Evolutionary conservation across 2,888 invertebrate species (phyloP).

Genomic region (Lampropteryx suffumata): DNA sequence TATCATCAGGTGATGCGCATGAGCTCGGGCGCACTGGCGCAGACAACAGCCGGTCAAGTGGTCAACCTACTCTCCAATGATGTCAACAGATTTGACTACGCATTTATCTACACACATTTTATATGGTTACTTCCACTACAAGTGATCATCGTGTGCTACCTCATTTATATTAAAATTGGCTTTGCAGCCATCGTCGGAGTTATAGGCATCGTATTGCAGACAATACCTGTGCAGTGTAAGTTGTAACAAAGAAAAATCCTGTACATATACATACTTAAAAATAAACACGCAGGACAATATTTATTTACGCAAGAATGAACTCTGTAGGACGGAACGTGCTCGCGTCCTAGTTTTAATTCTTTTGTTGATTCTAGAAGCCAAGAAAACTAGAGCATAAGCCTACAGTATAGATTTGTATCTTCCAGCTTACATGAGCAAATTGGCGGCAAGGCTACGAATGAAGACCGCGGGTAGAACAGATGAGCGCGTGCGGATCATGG

Average conservation of each 20-base stretch:
- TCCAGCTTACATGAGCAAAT: constrained; percentile 85
- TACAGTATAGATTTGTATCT: constrained; percentile 28
- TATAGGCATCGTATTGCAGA: constrained; percentile 87
- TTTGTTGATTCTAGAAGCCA: neutral
- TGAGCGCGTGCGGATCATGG: constrained; percentile 95
- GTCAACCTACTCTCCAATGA: constrained; percentile 97
- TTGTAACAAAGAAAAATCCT: constrained; percentile 16
- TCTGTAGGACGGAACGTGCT: no score
- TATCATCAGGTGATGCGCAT: constrained; percentile 81
- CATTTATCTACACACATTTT: constrained; percentile 92
- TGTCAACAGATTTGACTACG: constrained; percentile 94
- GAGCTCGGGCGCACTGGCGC: constrained; percentile 91
- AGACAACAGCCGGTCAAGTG: constrained; percentile 94
- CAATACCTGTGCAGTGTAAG: constrained; percentile 92
- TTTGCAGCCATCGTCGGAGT: constrained; percentile 90
- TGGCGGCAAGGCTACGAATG: constrained; percentile 86
- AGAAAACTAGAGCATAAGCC: constrained; percentile 1
- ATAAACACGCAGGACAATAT: no score
- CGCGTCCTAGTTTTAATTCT: no score
- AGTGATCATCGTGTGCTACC: constrained; percentile 86
- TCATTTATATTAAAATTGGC: constrained; percentile 90
- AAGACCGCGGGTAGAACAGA: constrained; percentile 94
- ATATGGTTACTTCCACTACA: constrained; percentile 93
- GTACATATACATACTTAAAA: no score
- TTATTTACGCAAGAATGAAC: no score